Evolutionary conservation across 2,888 invertebrate species (phyloP).

Genomic region (Limnephilus lunatus): DNA sequence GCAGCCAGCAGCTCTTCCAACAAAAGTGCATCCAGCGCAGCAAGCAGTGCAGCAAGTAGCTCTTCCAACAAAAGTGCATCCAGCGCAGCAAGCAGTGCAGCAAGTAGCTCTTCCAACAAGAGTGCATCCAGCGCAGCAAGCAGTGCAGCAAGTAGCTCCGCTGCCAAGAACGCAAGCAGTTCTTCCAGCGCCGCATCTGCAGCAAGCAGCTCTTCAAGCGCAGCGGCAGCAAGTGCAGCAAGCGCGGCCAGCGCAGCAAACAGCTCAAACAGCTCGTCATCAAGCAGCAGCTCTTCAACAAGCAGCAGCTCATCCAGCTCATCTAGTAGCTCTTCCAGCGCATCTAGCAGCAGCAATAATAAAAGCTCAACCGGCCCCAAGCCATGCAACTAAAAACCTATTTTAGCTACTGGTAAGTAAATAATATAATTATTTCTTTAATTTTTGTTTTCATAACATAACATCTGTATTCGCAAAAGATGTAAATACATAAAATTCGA

Average conservation of each 20-base stretch:
- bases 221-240: too few species aligned
- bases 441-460: too few species aligned
- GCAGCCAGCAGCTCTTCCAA: slow-evolving; percentile 2
- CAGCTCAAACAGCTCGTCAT: neutral
- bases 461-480: too few species aligned
- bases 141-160: neutral
- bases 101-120: neutral
- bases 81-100: neutral
- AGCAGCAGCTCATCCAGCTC: neutral
- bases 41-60: too few species aligned
- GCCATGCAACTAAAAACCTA: neutral
- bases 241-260: neutral
- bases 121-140: neutral
- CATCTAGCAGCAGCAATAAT: slow-evolving; percentile 7
- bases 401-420: neutral
- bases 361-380: neutral
- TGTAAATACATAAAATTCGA: too few species aligned
- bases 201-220: too few species aligned
- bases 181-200: too few species aligned
- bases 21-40: neutral
- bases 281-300: slow-evolving; percentile 27
- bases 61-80: neutral
- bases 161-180: too few species aligned
- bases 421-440: too few species aligned
- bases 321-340: neutral